phyloP scores from a whole-genome alignment of 2,797 vertebrate species.

The Lophura swinhoii region DNA sequence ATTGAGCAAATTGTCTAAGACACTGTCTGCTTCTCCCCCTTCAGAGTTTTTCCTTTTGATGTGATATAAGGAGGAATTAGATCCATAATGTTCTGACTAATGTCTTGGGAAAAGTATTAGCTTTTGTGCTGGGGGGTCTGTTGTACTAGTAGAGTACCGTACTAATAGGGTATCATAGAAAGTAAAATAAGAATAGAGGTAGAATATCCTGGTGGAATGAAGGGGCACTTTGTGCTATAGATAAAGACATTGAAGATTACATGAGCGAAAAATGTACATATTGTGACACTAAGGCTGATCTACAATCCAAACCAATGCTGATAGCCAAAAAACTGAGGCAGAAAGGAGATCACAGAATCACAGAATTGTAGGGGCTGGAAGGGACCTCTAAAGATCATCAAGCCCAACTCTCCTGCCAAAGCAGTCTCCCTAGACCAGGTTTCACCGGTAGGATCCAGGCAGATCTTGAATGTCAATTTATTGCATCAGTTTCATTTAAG shows the following conservation, averaged over 20 bases:
- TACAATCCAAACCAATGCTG: neutral
- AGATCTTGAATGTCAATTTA: neutral
- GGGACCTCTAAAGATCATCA: too few species aligned
- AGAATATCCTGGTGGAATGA: neutral
- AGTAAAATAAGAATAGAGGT: neutral
- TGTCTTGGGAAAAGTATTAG: neutral
- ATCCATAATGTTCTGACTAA: neutral
- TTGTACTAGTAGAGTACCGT: neutral
- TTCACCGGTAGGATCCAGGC: too few species aligned
- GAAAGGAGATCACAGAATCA: neutral
- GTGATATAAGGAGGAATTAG: neutral
- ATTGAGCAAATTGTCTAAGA: neutral
- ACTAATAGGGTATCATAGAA: neutral
- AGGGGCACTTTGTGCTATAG: neutral
- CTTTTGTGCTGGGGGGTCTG: neutral
- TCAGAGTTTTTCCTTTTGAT: neutral
- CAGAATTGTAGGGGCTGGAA: too few species aligned
- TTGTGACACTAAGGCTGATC: neutral
- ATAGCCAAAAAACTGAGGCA: neutral
- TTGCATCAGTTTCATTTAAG: neutral
- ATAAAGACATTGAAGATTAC: neutral
- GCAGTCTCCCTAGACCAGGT: too few species aligned
- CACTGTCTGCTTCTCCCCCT: neutral
- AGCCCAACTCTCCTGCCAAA: too few species aligned
- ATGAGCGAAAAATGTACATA: neutral